Evolutionary conservation across 1,140 invertebrate species (phyloP).

Genomic region (Cheumatopsyche charites): DNA sequence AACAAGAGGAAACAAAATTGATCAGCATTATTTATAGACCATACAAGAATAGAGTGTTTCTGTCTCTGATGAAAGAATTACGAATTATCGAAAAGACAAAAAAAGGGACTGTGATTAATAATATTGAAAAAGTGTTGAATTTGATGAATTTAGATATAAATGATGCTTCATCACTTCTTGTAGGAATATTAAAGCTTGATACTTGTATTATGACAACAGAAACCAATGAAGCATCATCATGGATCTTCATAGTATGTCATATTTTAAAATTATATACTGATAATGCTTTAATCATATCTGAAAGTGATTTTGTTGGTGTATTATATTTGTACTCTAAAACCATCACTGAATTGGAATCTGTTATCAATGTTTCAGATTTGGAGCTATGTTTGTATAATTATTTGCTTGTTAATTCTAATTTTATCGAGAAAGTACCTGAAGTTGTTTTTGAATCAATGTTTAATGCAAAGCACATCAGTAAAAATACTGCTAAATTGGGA

Average conservation of each 20-base stretch:
- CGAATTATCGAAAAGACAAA: constrained; percentile 56
- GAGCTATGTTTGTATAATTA: constrained; percentile 63
- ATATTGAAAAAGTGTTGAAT: constrained; percentile 53
- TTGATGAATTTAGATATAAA: constrained; percentile 53
- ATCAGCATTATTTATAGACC: constrained; percentile 54
- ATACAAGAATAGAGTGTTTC: constrained; percentile 59
- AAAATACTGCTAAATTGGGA: constrained; percentile 60
- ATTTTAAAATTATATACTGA: constrained; percentile 55
- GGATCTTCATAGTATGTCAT: constrained; percentile 54
- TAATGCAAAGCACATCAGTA: constrained; percentile 56
- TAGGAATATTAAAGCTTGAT: constrained; percentile 53
- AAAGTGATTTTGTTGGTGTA: constrained; percentile 51
- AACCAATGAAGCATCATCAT: constrained; percentile 57
- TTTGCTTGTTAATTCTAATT: constrained; percentile 65
- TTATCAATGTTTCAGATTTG: constrained; percentile 59
- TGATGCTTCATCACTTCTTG: constrained; percentile 52
- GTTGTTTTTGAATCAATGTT: constrained; percentile 61
- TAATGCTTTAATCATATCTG: constrained; percentile 48
- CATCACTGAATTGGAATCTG: constrained; percentile 53
- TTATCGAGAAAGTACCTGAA: constrained; percentile 56
- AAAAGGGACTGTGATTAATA: constrained; percentile 52
- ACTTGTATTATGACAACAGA: constrained; percentile 52
- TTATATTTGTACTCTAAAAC: constrained; percentile 54
- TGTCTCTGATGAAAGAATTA: constrained; percentile 56
- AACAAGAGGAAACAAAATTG: constrained; percentile 52